Evolutionary conservation across 1,140 invertebrate species (phyloP).

Genomic region (Drosophila gunungcola): DNA sequence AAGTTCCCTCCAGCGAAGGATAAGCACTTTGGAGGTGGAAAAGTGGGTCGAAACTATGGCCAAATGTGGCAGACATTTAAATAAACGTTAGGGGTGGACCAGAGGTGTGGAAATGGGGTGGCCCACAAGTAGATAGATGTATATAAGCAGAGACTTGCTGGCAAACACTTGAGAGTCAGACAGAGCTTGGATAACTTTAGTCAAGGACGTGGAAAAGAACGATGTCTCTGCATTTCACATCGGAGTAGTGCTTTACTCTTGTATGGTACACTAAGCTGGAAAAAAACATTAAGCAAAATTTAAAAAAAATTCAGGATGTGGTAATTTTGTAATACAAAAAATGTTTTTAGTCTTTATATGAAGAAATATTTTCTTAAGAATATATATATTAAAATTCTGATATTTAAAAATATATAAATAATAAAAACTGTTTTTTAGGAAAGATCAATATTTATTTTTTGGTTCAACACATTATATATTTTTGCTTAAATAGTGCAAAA

Average conservation of each 20-base stretch:
- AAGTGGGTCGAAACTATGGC: conserved; percentile 44
- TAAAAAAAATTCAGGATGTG: no score
- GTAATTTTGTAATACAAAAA: no score
- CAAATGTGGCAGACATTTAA: conserved; percentile 73
- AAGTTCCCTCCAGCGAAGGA: conserved; percentile 26
- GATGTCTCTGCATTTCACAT: conserved; percentile 17
- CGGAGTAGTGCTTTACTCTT: no score
- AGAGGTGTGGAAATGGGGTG: conserved; percentile 22
- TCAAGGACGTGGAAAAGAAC: conserved; percentile 46
- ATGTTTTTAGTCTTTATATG: no score
- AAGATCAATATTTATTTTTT: no score
- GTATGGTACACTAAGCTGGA: no score
- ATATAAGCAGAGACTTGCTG: conserved; percentile 46
- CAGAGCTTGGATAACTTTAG: conserved; percentile 51
- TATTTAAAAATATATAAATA: no score
- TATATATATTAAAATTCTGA: no score
- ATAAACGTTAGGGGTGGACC: conserved; percentile 61
- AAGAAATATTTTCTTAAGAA: no score
- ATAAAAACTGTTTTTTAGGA: no score
- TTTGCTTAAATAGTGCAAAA: neutral
- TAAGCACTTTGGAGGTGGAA: neutral
- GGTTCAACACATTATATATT: neutral
- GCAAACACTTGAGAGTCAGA: conserved; percentile 67
- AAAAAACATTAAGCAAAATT: no score
- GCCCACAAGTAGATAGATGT: neutral